Conservation (phyloP, 2,888 invertebrate genomes). For the Drosophila cracens region DNA sequence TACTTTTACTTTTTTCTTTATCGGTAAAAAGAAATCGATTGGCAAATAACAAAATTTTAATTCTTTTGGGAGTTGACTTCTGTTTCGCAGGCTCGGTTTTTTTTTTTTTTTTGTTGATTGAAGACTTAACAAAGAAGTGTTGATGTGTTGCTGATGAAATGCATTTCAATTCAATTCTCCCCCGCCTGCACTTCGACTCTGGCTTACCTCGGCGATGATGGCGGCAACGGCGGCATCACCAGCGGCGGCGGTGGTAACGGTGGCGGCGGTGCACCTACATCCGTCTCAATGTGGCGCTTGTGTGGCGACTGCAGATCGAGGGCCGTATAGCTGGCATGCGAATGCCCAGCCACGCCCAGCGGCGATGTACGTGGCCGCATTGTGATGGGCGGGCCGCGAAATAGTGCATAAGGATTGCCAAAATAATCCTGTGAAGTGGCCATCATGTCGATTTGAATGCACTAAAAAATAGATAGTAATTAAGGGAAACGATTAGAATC, state of each 20-base stretch:
- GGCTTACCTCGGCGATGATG: conserved; percentile 84
- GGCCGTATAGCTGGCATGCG: conserved; percentile 55
- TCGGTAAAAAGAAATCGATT: conserved; percentile 9
- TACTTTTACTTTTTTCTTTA: conserved; percentile 1
- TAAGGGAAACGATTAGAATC: neutral
- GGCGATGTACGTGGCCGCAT: conserved; percentile 83
- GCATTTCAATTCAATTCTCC: conserved; percentile 42
- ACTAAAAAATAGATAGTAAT: conserved; percentile 47
- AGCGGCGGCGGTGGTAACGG: conserved; percentile 80
- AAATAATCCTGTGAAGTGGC: conserved; percentile 84
- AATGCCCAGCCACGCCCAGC: conserved; percentile 74
- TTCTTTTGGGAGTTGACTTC: conserved; percentile 11
- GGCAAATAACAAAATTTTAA: conserved; percentile 38
- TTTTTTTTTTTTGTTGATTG: conserved; percentile 77
- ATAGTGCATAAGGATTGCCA: conserved; percentile 84
- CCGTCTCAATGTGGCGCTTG: conserved; percentile 82
- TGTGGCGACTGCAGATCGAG: conserved; percentile 84
- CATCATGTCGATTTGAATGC: conserved; percentile 77
- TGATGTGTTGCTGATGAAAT: conserved; percentile 71
- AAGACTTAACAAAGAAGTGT: conserved; percentile 77
- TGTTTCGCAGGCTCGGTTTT: conserved; percentile 32
- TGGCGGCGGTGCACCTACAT: conserved; percentile 80
- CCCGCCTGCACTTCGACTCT: conserved; percentile 42
- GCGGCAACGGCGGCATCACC: conserved; percentile 73
- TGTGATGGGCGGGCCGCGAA: conserved; percentile 83